These are phyloP conservation scores for Megaleporinus macrocephalus DNA, from an alignment of 2,113 vertebrate species.

Conservation along the genomic window DNA sequence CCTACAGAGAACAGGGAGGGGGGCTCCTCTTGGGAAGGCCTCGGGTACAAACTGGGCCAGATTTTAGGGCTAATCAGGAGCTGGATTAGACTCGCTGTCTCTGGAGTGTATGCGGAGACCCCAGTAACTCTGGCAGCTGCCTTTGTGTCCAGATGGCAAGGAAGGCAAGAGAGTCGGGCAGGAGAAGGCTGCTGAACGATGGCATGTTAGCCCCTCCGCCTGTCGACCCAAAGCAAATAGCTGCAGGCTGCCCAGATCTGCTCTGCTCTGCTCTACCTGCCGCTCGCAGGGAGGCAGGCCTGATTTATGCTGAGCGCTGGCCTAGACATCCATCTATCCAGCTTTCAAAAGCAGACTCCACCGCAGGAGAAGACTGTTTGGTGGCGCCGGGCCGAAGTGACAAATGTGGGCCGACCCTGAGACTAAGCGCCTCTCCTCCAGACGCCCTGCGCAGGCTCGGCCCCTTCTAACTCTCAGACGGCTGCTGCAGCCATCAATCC, in stretches of 20 bases:
- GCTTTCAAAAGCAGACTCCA: not conserved
- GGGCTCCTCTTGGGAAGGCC: slow-evolving; percentile 37
- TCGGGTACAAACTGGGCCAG: slow-evolving; percentile 43
- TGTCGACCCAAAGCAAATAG: slow-evolving; percentile 38
- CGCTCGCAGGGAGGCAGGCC: not conserved
- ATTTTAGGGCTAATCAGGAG: slow-evolving; percentile 49
- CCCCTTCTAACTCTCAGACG: slow-evolving; percentile 23
- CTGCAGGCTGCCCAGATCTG: slow-evolving; percentile 35
- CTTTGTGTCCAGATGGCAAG: slow-evolving; percentile 52
- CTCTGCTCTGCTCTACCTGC: slow-evolving; percentile 26
- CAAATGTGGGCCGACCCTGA: slow-evolving; percentile 21
- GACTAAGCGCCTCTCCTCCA: not conserved
- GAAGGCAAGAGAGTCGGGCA: slow-evolving; percentile 20
- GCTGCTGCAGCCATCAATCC: slow-evolving; percentile 22
- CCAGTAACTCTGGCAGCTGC: slow-evolving; percentile 44
- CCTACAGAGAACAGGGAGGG: slow-evolving; percentile 33
- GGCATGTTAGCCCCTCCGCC: slow-evolving; percentile 35
- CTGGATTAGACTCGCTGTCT: slow-evolving; percentile 28
- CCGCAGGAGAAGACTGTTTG: slow-evolving; percentile 25
- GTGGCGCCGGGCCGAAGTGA: not conserved
- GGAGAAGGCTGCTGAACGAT: slow-evolving; percentile 36
- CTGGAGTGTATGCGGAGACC: slow-evolving; percentile 33
- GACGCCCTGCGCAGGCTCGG: not conserved
- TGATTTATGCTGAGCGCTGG: slow-evolving; percentile 25
- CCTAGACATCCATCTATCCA: slow-evolving; percentile 20